Conservation (phyloP, 2,113 vertebrate species). For the Poicephalus meyeri region DNA sequence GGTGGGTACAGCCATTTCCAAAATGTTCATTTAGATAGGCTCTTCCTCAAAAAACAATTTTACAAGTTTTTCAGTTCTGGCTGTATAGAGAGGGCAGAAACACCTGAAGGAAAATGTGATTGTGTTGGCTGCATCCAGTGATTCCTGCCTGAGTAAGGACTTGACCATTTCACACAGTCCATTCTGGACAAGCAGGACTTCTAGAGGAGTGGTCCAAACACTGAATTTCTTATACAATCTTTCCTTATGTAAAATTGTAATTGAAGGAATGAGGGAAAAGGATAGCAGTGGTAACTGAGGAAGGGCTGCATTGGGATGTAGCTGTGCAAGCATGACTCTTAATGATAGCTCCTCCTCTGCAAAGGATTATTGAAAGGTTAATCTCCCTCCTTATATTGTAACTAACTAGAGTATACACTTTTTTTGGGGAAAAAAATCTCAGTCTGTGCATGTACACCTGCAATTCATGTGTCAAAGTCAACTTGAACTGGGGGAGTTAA, state of each 20-base stretch:
- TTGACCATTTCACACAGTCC: neutral
- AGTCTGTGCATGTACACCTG: neutral
- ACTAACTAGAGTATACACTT: neutral
- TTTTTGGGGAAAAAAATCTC: neutral
- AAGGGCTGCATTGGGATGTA: neutral
- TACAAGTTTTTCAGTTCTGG: neutral
- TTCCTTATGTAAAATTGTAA: neutral
- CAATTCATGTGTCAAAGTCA: neutral
- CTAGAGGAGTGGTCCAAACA: neutral
- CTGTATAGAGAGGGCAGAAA: neutral
- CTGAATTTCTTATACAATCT: neutral
- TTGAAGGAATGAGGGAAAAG: neutral
- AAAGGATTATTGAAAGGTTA: neutral
- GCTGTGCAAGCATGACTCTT: neutral
- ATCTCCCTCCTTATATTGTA: neutral
- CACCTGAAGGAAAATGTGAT: neutral
- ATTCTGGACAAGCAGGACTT: neutral
- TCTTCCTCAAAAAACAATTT: neutral
- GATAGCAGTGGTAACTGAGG: neutral
- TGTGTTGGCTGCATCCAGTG: neutral
- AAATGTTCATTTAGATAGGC: neutral
- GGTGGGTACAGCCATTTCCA: neutral
- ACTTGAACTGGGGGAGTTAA: neutral
- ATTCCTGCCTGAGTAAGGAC: neutral
- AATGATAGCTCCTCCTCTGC: neutral